Evolutionary conservation across 53 echinoderm and acorn worm species (phyloP).

Genomic region (Hippasteria phrygiana): DNA sequence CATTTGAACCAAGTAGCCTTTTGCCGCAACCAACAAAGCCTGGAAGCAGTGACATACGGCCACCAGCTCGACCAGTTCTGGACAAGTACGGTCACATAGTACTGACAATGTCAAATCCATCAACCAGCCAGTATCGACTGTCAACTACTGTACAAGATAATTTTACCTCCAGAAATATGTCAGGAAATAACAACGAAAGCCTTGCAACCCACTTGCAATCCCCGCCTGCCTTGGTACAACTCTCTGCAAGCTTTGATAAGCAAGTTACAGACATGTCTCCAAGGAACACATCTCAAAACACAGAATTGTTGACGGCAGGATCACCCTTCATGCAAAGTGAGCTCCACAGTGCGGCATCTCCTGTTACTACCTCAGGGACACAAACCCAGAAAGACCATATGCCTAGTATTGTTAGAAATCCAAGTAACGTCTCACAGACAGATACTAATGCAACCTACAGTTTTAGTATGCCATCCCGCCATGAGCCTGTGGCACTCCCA

Average conservation of each 20-base stretch:
- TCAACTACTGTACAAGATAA: slow-evolving; percentile 70
- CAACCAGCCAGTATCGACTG: slow-evolving; percentile 78
- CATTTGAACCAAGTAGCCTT: slow-evolving; percentile 41
- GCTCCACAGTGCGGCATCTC: background rate
- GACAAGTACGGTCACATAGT: slow-evolving; percentile 90
- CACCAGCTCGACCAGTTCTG: slow-evolving; percentile 75
- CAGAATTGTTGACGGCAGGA: background rate
- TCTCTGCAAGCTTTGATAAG: slow-evolving; percentile 2
- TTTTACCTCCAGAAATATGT: slow-evolving; percentile 1
- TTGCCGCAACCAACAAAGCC: slow-evolving; percentile 44
- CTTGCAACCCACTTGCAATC: background rate
- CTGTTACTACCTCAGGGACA: slow-evolving; percentile 41
- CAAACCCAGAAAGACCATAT: slow-evolving; percentile 10
- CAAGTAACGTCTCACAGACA: background rate
- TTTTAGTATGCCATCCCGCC: slow-evolving; percentile 17
- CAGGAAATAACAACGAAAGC: background rate
- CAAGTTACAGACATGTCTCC: background rate
- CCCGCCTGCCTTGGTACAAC: background rate
- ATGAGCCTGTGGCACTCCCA: background rate
- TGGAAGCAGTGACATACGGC: slow-evolving; percentile 17
- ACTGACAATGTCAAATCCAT: slow-evolving; percentile 48
- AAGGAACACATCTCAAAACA: background rate
- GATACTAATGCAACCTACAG: background rate
- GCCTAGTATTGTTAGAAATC: slow-evolving; percentile 32
- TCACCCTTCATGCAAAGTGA: slow-evolving; percentile 9